phyloP scores from a whole-genome alignment of 2,888 invertebrate species.

The Tipula unca region DNA sequence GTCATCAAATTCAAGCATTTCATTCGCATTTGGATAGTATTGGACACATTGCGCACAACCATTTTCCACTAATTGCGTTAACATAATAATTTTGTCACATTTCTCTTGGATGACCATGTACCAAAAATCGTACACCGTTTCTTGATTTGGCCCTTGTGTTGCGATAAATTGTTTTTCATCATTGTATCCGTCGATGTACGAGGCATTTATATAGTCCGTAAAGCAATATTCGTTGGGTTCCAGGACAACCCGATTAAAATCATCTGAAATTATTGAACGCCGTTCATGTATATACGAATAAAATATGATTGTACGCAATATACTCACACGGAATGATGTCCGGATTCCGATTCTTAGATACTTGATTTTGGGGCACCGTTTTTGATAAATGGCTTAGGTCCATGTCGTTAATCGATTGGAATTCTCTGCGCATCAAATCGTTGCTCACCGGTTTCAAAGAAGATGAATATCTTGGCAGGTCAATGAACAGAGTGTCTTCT shows the following conservation, averaged over 20 bases:
- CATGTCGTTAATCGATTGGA: background rate
- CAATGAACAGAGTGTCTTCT: too few relatives aligned
- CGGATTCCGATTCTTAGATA: background rate
- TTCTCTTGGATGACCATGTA: constrained; percentile 64
- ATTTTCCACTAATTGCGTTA: constrained; percentile 58
- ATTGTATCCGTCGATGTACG: constrained; percentile 58
- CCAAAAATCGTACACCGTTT: constrained; percentile 64
- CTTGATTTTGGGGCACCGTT: background rate
- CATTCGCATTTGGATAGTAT: constrained; percentile 57
- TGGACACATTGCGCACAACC: constrained; percentile 58
- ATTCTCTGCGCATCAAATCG: background rate
- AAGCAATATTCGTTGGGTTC: constrained; percentile 47
- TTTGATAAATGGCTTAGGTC: background rate
- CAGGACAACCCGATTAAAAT: constrained; percentile 55
- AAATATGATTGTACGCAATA: background rate
- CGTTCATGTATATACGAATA: too few relatives aligned
- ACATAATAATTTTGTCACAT: constrained; percentile 59
- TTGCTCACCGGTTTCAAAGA: background rate
- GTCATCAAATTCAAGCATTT: constrained; percentile 50
- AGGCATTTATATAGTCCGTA: constrained; percentile 68
- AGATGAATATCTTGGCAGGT: background rate
- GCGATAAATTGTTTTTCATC: constrained; percentile 61
- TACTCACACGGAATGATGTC: background rate
- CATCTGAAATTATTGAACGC: constrained; percentile 45
- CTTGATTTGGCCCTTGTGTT: constrained; percentile 61